Base-by-base conservation (phyloP, 64 coral and sea anemone species). In the Dendronephthya gigantea region DNA sequence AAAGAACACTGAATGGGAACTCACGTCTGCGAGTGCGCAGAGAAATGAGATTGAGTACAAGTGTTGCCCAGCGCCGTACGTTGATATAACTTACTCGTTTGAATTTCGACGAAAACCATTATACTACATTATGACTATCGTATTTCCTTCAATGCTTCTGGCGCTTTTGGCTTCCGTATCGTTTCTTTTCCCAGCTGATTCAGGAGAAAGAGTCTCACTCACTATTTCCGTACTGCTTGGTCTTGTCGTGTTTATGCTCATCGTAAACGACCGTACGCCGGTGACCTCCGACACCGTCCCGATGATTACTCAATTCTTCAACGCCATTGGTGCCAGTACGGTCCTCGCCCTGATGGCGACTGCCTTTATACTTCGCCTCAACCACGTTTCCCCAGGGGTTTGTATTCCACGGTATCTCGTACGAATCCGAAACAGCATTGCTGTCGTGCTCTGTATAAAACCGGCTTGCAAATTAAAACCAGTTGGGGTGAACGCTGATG, bases 191-290 rank as follows among this genome's bases (percentile, higher is more conserved):
- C 93, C 93, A n/a, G 90, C 93, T 2, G 90, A 91, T 58, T 91
- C 93, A 34, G 93, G 93, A 34, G 93, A 94, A 75, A 86, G 93
- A 79, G 86, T 94, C n/a, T 91, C 93, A 25, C 70, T 94, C 4
- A 88, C 89, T 13, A 91, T 94, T 10, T 91, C 93, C 2, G 88
- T 94, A 7, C 82, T 93, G 41, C 72, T 79, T 33, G 93, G 93
- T 1, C 89, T 94, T 85, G 89, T 90, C 7, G 93, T 94, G 7
- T 94, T 94, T 69, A 94, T 94, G 93, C 83, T 94, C 0, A 49
- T 94, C 28, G 85, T 89, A 25, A 91, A 88, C 1, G 93, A 94
- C 27, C 62, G 86, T 0, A 91, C 91, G n/a, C 93, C 93, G 2
- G 58, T 89, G 0, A 94, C 87, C 9, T 94, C 93, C 13, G 90